A percentile compares a stretch with the other conserved stretches of the same genome.
Conservation (phyloP, 2,113 vertebrate genomes). For the Gasterosteus nipponicus region DNA sequence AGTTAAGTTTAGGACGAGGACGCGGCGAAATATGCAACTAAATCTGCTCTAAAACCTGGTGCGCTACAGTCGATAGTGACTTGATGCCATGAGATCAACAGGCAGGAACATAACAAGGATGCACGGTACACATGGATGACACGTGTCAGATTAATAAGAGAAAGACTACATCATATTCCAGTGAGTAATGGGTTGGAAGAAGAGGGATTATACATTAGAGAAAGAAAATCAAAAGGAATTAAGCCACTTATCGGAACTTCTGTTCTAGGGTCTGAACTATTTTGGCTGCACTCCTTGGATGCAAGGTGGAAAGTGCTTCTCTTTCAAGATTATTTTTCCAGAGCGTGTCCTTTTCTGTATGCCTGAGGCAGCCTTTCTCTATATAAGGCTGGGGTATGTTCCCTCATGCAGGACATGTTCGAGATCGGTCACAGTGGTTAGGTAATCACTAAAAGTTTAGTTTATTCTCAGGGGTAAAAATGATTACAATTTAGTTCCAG, state of each 20-base stretch:
- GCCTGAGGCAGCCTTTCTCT: slow-evolving; percentile 49
- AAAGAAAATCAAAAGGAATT: slow-evolving; percentile 33
- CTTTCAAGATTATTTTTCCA: slow-evolving; percentile 29
- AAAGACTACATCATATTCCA: slow-evolving; percentile 23
- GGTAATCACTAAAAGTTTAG: slow-evolving; percentile 60
- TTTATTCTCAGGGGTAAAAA: slow-evolving; percentile 44
- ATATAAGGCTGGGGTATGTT: slow-evolving; percentile 68
- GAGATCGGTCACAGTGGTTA: slow-evolving; percentile 68
- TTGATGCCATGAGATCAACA: neutral
- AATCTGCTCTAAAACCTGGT: neutral
- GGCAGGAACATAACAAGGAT: neutral
- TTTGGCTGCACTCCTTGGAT: slow-evolving; percentile 11
- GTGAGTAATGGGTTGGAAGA: slow-evolving; percentile 19
- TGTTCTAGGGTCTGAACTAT: neutral
- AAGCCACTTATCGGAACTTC: slow-evolving; percentile 6
- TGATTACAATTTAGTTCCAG: slow-evolving; percentile 42
- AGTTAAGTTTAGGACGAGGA: slow-evolving; percentile 18
- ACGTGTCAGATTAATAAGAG: slow-evolving; percentile 25
- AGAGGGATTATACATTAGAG: slow-evolving; percentile 25
- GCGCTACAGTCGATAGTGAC: slow-evolving; percentile 46
- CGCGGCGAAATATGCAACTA: slow-evolving; percentile 4
- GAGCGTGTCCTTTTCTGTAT: slow-evolving; percentile 20
- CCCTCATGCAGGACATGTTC: slow-evolving; percentile 43
- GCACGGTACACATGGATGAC: slow-evolving; percentile 23
- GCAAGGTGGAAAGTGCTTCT: neutral